Evolutionary conservation across 2,797 vertebrate species (phyloP).

Genomic region (Pangasius krempfi): DNA sequence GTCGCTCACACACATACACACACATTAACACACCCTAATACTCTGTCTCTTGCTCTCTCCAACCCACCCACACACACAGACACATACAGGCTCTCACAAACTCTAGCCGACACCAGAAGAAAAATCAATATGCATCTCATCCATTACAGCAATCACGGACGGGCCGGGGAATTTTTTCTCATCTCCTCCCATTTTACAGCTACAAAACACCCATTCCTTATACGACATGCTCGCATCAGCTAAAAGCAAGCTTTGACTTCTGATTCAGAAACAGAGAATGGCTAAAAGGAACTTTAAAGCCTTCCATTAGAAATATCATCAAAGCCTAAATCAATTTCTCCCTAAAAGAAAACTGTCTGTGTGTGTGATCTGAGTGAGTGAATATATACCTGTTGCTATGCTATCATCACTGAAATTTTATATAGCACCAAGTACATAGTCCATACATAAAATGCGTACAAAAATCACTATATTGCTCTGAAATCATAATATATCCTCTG

Average conservation of each 20-base stretch:
- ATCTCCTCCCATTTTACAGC: constrained; percentile 48
- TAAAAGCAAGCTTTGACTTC: constrained; percentile 52
- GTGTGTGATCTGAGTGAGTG: background rate
- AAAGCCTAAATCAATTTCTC: constrained; percentile 27
- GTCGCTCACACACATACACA: constrained; percentile 25
- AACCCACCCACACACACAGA: constrained; percentile 37
- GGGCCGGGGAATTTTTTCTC: constrained; percentile 51
- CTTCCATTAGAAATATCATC: constrained; percentile 44
- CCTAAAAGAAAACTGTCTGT: constrained; percentile 13
- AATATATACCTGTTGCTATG: constrained; percentile 20
- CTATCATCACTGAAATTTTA: constrained; percentile 13
- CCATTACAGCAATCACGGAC: constrained; percentile 61
- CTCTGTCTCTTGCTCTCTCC: constrained; percentile 4
- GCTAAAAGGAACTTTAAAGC: constrained; percentile 36
- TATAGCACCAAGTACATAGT: background rate
- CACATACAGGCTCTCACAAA: constrained; percentile 47
- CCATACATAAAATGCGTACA: constrained; percentile 3
- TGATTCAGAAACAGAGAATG: constrained; percentile 15
- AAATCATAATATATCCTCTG: too few relatives aligned
- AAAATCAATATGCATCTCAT: constrained; percentile 71
- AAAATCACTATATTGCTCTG: constrained; percentile 12
- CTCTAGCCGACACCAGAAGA: constrained; percentile 49
- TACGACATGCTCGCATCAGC: constrained; percentile 37
- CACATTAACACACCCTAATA: constrained; percentile 28
- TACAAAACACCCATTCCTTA: constrained; percentile 44